Evolutionary conservation across 2,888 invertebrate species (phyloP), one percentile per base, ranked within the genome.

Genomic region (Lymantria dispar): DNA sequence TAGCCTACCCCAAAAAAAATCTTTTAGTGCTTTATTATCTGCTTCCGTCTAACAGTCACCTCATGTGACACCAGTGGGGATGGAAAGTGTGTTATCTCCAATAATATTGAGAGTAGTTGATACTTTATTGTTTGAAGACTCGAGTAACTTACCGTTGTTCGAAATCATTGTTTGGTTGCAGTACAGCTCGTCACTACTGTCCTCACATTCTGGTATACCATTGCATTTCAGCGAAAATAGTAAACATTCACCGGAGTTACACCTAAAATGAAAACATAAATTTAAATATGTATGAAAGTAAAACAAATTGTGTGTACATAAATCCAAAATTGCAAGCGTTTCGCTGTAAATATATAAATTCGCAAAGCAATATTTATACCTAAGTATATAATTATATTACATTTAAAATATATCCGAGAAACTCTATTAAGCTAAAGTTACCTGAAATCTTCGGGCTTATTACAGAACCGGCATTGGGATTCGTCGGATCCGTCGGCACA

Each of bases 401-500:
- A 51, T n/a, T 10, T 14, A n/a, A 38, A 30, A 33, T 33, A 8
- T 8, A 22, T 5, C 37, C 29, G 40, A 43, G 37, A 1, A 50
- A 55, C 45, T 43, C 43, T 52, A 43, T 45, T 22, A 37, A 45
- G 31, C 47, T 43, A 37, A 47, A 66, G 64, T 80, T 88, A 91
- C 90, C 87, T 88, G 78, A 83, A 91, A 64, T 89, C 87, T 11
- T 72, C 63, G 0, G 75, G 73, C 13, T 78, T 72, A 43, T 86
- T 78, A 61, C 90, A 90, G 14, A 65, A 59, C 37, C 71, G 64
- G 74, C 88, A 89, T 3, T 66, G 50, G 0, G 47, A 10, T 72
- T 94, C 94, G 73, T 95, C 94, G 31, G 92, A 91, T 46, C 84
- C 84, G 73, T 95, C 95, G 8, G 64, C 54, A 80, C 95, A 95